Evolutionary conservation across 35 echinoderm and acorn worm species (phyloP).

Genomic region (Patiria miniata): DNA sequence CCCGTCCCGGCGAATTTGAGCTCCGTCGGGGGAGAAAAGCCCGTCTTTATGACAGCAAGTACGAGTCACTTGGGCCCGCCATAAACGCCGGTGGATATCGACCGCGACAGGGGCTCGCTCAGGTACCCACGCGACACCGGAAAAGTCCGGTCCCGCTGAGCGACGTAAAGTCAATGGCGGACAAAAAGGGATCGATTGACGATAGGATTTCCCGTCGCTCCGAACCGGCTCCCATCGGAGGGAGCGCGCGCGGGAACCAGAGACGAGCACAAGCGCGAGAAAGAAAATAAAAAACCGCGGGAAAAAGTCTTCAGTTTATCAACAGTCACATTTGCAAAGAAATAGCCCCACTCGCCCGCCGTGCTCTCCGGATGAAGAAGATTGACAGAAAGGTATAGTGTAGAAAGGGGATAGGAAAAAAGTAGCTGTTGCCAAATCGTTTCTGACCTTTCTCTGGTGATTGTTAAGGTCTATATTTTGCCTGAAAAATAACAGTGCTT

Average conservation of each 20-base stretch:
- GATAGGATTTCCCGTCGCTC: neutral
- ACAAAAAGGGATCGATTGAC: neutral
- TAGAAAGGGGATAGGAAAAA: too few relatives aligned
- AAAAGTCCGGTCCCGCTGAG: neutral
- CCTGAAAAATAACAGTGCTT: too few relatives aligned
- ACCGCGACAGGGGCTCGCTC: neutral
- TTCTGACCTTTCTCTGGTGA: too few relatives aligned
- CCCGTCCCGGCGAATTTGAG: conserved; percentile 1
- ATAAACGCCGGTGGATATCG: conserved; percentile 1
- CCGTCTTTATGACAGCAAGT: conserved; percentile 6
- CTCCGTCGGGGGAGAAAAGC: neutral
- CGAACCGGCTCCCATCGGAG: neutral
- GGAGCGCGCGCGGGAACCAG: neutral
- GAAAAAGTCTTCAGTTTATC: neutral
- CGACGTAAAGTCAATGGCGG: conserved; percentile 18
- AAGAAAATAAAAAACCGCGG: neutral
- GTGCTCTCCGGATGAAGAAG: too few relatives aligned
- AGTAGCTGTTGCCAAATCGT: too few relatives aligned
- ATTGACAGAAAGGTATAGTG: too few relatives aligned
- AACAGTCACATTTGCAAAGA: conserved; percentile 12
- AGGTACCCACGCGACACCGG: conserved; percentile 8
- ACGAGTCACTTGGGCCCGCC: neutral
- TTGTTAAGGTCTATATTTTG: too few relatives aligned
- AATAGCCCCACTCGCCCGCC: too few relatives aligned
- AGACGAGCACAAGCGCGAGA: neutral